Evolutionary conservation across 2,888 invertebrate genomes (phyloP).

Genomic region (Volucella zonaria): DNA sequence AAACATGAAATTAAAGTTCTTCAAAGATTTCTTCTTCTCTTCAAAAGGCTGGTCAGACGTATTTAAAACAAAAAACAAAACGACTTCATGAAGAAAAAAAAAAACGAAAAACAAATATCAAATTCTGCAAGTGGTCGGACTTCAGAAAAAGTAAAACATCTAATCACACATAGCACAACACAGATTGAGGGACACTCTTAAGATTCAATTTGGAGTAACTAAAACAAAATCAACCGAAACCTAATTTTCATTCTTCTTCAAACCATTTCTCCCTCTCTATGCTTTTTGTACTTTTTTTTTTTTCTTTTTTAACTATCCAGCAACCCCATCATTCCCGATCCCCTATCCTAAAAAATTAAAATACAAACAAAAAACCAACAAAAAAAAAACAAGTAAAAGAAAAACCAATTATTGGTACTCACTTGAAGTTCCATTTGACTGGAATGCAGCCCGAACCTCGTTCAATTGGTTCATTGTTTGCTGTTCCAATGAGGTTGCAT

Average conservation of each 20-base stretch:
- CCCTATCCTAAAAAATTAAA: not conserved
- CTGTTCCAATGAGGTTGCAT: conserved; percentile 77
- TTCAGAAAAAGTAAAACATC: not conserved
- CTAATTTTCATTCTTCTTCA: not conserved
- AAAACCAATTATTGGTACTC: conserved; percentile 79
- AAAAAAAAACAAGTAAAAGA: not conserved
- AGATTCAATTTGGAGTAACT: conserved; percentile 24
- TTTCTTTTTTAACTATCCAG: conserved; percentile 55
- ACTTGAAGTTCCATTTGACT: conserved; percentile 81
- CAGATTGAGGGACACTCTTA: conserved; percentile 17
- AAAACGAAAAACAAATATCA: conserved; percentile 15
- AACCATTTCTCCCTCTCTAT: conserved; percentile 31
- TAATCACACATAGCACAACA: conserved; percentile 22
- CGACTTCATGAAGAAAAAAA: too few relatives aligned
- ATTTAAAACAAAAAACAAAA: too few relatives aligned
- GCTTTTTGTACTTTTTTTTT: too few relatives aligned
- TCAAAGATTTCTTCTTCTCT: too few relatives aligned
- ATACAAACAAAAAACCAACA: not conserved
- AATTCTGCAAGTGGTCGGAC: conserved; percentile 8
- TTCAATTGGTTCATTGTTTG: conserved; percentile 83
- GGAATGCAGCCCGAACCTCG: conserved; percentile 85
- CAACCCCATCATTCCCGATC: conserved; percentile 55
- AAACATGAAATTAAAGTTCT: too few relatives aligned
- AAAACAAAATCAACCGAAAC: conserved; percentile 13
- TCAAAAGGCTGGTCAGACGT: too few relatives aligned